Conservation (phyloP, 1,140 invertebrate genomes). For the Penaeus indicus region DNA sequence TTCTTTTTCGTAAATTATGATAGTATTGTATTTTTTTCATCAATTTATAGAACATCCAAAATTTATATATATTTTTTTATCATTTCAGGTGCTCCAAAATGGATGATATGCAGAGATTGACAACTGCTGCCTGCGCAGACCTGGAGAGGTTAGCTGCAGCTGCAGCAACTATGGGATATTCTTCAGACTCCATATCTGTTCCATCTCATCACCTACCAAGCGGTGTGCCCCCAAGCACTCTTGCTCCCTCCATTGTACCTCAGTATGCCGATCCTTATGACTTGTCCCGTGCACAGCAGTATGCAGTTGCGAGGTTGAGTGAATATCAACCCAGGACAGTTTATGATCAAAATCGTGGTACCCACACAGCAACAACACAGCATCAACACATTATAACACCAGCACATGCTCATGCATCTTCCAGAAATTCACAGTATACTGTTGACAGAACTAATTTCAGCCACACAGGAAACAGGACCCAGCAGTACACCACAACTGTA, state of each 20-base stretch:
- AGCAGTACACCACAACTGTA: conserved; percentile 44
- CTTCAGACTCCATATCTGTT: conserved; percentile 55
- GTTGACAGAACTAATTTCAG: conserved; percentile 43
- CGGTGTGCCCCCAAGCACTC: conserved; percentile 31
- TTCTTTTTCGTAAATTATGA: not conserved
- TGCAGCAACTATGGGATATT: conserved; percentile 57
- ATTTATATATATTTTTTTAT: not conserved
- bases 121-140: conserved; percentile 49
- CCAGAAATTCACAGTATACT: conserved; percentile 44
- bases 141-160: conserved; percentile 55
- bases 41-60: not conserved
- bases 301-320: conserved; percentile 45
- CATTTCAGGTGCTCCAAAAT: conserved; percentile 45
- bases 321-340: conserved; percentile 48
- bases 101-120: conserved; percentile 60
- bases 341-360: conserved; percentile 41
- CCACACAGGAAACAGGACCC: conserved; percentile 18
- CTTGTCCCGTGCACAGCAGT: conserved; percentile 53
- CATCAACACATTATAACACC: conserved; percentile 48
- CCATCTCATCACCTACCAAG: conserved; percentile 44
- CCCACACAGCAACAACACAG: conserved; percentile 47
- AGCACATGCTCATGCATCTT: conserved; percentile 33
- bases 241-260: conserved; percentile 44
- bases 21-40: not conserved
- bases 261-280: conserved; percentile 56